A percentile compares a stretch with the other conserved stretches of the same genome.
phyloP scores from a whole-genome alignment of 2,888 invertebrate species.

The Cabera pusaria region DNA sequence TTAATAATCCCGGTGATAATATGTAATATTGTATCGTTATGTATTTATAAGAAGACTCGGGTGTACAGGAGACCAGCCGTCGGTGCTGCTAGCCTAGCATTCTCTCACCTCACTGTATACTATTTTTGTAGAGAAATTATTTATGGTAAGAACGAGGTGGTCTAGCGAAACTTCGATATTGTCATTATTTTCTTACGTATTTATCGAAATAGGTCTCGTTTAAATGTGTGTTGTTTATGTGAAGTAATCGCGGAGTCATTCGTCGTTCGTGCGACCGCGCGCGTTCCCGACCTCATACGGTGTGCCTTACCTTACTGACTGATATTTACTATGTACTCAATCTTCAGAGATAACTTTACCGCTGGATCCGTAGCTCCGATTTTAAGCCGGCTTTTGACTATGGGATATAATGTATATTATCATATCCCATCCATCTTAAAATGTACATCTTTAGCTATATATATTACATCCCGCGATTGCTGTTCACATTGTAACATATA shows the following conservation, averaged over 20 bases:
- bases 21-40: conserved; percentile 84
- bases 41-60: conserved; percentile 80
- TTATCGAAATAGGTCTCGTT: conserved; percentile 78
- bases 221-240: conserved; percentile 74
- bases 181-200: conserved; percentile 82
- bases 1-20: conserved; percentile 84
- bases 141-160: conserved; percentile 79
- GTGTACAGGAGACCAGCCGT: conserved; percentile 63
- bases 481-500: too few species aligned
- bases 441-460: too few species aligned
- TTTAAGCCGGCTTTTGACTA: too few species aligned
- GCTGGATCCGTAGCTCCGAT: conserved; percentile 20
- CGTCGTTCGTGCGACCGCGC: conserved; percentile 49
- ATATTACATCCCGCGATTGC: too few species aligned
- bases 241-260: conserved; percentile 64
- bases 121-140: conserved; percentile 83
- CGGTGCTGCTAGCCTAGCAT: conserved; percentile 58
- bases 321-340: conserved; percentile 27
- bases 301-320: conserved; percentile 64
- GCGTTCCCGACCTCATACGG: conserved; percentile 54
- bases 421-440: too few species aligned
- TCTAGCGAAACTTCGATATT: conserved; percentile 66
- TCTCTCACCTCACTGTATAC: conserved; percentile 74
- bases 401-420: too few species aligned
- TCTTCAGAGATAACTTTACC: conserved; percentile 21